Evolutionary conservation across 2,888 invertebrate genomes (phyloP), one percentile per base, ranked within the genome.

Genomic region (Hanleya hanleyi): DNA sequence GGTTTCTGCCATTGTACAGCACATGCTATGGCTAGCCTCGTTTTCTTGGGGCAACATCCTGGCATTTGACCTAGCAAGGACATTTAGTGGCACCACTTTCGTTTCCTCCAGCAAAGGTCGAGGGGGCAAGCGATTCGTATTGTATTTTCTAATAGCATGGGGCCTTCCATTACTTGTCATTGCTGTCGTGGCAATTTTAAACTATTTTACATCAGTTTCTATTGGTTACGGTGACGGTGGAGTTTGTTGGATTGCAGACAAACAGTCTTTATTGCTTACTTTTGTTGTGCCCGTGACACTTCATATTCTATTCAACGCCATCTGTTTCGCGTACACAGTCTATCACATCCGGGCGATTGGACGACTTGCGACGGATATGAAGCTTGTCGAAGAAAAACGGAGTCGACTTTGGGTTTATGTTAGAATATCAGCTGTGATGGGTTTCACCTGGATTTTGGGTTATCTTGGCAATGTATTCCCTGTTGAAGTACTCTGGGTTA

Each of bases 371-470:
- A n/a, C 33, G 2, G 4, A 64, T 36, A 64, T 64, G 35, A 64
- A 37, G 18, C 22, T 64, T 15, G 36, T 37, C 18, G 18, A 35
- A 6, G 35, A 15, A 22, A 64, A 37, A 35, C 15, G 64, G 4
- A 35, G 38, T 3, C 64, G 37, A 26, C 64, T 35, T 18, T n/a
- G 64, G 4, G 64, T 64, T 9, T 37, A 37, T 35, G 38, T 29
- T 12, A 35, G 64, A 37, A 37, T 64, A 35, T 22, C 64, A 22
- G 64, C 64, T n/a, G 35, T 64, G 3, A 37, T 64, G 35, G 64
- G 64, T 1, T 64, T 64, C 9, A 64, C 38, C n/a, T 64, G 64
- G 64, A 37, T 37, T 3, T 35, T 64, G 1, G 64, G 64, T 35
- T 64, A 64, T 26, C 18, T 64, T 26, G 37, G 36, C 15, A 37